phyloP scores from a whole-genome alignment of 2,113 vertebrate genomes.

The Bothrops jararaca region DNA sequence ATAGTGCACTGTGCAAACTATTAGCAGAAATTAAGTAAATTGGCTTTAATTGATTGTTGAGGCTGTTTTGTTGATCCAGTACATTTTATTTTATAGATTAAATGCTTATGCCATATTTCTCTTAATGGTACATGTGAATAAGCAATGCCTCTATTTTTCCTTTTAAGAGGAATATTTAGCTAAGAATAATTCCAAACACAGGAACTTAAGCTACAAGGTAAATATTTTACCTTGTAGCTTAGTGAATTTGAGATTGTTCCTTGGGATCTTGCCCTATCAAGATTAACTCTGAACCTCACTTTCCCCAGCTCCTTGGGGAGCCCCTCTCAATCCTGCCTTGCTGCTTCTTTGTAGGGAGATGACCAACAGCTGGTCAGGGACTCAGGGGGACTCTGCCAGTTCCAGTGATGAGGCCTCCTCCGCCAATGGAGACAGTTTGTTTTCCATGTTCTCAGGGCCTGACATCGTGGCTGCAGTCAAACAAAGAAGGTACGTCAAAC shows the following conservation, averaged over 20 bases:
- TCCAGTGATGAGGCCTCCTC: slow-evolving; percentile 97
- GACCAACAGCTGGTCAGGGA: slow-evolving; percentile 90
- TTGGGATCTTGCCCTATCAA: background rate
- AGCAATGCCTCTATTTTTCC: background rate
- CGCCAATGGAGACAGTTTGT: slow-evolving; percentile 95
- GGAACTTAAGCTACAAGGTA: background rate
- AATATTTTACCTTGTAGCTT: background rate
- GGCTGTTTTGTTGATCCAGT: background rate
- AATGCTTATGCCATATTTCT: background rate
- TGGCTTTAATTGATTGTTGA: background rate
- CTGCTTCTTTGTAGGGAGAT: slow-evolving; percentile 78
- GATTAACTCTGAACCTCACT: background rate
- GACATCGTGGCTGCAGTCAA: slow-evolving; percentile 97
- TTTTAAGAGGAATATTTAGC: background rate
- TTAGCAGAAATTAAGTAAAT: background rate
- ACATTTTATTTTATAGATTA: background rate
- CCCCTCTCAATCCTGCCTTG: background rate
- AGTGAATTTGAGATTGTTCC: background rate
- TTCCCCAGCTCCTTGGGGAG: too few relatives aligned
- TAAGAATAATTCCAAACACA: background rate
- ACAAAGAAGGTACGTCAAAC: slow-evolving; percentile 83
- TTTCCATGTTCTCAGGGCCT: slow-evolving; percentile 99
- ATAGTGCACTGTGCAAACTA: background rate
- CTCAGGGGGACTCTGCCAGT: slow-evolving; percentile 95
- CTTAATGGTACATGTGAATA: background rate